Base-by-base conservation (phyloP, 2,113 vertebrate genomes). In the Paracanthobrama guichenoti region DNA sequence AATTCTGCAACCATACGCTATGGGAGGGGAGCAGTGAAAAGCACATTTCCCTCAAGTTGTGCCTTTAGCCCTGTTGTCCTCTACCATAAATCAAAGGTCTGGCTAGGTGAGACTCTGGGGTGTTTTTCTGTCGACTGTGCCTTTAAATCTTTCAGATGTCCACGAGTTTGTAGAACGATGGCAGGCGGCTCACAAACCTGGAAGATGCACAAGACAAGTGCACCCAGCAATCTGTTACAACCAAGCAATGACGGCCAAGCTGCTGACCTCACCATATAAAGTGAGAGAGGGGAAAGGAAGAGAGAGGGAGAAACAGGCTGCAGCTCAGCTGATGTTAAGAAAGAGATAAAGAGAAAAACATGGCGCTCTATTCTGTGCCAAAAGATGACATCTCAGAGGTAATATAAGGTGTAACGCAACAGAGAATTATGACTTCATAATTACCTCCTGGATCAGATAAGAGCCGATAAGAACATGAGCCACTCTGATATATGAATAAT, bases 251-350 rank as follows among this genome's bases (percentile, higher is more conserved):
- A 76, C 1, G 26, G 55, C 77, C 71, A 72, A 64, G 12, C 62
- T 60, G 22, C 78, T 75, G 71, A 73, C n/a, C 2, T 26, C 42
- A 60, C 22, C 35, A 50, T 50, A 79, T 42, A 28, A 62, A 69
- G 57, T 55, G 26, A 76, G 66, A n/a, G 55, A 46, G 46, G 2
- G 55, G 5, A n/a, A 35, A 20, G 62, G 53, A 55, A 24, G 18
- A 66, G 55, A 62, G 77, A 62, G 59, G 16, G 14, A 73, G 11
- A 55, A 16, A 53, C 20, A 74, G 39, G 44, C n/a, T 28, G n/a
- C 66, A 57, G 79, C 87, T 88, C 39, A 86, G 88, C 90, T 91
- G 89, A 91, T 60, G 8, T 62, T 9, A 67, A 82, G 73, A 88
- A 88, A 90, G 13, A 26, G 16, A 75, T 42, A 64, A 59, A 73